Conservation (phyloP, 2,797 vertebrate species). For the Pyrocephalus nanus region DNA sequence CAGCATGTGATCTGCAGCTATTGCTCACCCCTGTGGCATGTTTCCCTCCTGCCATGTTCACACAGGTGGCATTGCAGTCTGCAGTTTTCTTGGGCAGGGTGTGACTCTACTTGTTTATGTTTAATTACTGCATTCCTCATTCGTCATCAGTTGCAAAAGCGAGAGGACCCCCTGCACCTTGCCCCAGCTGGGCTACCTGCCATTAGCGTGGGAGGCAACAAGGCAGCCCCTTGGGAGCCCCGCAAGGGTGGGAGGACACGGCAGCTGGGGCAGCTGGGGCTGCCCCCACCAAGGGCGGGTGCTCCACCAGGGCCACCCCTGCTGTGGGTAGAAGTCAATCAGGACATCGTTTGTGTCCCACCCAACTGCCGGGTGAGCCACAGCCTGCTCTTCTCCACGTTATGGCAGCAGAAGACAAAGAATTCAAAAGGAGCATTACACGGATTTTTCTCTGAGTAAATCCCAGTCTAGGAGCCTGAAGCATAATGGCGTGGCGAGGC, state of each 20-base stretch:
- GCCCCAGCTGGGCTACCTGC: background rate
- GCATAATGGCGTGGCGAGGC: background rate
- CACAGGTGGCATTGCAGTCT: background rate
- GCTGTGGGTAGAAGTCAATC: background rate
- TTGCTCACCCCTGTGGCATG: background rate
- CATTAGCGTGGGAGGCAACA: rapidly evolving
- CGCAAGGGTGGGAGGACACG: too few species aligned
- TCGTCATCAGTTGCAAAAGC: background rate
- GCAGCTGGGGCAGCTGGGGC: background rate
- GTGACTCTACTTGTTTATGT: background rate
- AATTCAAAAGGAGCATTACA: background rate
- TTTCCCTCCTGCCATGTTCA: background rate
- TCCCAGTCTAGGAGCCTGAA: background rate
- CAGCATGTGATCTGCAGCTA: background rate
- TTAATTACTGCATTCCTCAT: background rate
- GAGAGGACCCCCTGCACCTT: rapidly evolving
- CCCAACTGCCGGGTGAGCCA: rapidly evolving
- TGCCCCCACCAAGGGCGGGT: background rate
- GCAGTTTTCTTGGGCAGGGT: background rate
- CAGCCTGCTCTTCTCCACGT: background rate
- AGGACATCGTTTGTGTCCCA: rapidly evolving
- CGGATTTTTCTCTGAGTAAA: background rate
- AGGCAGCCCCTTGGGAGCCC: background rate
- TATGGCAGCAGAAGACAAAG: background rate
- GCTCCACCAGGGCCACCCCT: background rate